Evolutionary conservation across 2,888 invertebrate species (phyloP).

Genomic region (Hartigia nigra): DNA sequence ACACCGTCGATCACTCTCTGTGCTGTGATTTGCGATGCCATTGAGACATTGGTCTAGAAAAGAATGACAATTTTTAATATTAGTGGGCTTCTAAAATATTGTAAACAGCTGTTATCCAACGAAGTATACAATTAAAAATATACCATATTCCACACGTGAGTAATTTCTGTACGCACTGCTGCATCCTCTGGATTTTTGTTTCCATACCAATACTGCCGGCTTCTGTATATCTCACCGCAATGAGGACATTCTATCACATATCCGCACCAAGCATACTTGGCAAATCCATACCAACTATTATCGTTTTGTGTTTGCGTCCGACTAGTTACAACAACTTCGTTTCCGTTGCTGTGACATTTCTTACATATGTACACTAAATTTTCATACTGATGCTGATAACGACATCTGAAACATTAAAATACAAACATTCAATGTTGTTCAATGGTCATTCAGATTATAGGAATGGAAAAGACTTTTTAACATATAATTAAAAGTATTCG

Average conservation of each 20-base stretch:
- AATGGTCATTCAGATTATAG: background rate
- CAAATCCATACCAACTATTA: slow-evolving; percentile 73
- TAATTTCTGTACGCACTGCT: slow-evolving; percentile 71
- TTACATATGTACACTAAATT: slow-evolving; percentile 76
- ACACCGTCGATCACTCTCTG: slow-evolving; percentile 76
- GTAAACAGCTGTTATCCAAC: background rate
- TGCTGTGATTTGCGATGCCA: slow-evolving; percentile 70
- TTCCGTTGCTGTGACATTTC: slow-evolving; percentile 73
- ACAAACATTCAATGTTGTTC: slow-evolving; percentile 5
- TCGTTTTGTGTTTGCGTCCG: slow-evolving; percentile 65
- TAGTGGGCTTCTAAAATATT: background rate
- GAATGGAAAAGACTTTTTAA: background rate
- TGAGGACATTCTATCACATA: slow-evolving; percentile 81
- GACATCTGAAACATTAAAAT: slow-evolving; percentile 60
- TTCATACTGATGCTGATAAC: slow-evolving; percentile 80
- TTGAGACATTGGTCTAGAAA: slow-evolving; percentile 41
- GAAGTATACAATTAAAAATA: slow-evolving; percentile 14
- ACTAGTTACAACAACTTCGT: slow-evolving; percentile 72
- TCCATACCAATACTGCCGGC: slow-evolving; percentile 84
- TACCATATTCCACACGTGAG: slow-evolving; percentile 71
- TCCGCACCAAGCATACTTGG: slow-evolving; percentile 83
- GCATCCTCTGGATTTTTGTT: slow-evolving; percentile 79
- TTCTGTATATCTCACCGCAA: slow-evolving; percentile 79
- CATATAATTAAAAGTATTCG: background rate
- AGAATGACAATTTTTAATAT: slow-evolving; percentile 1